Conservation (phyloP, 2,113 vertebrate genomes). For the Microcebus tavaratra region DNA sequence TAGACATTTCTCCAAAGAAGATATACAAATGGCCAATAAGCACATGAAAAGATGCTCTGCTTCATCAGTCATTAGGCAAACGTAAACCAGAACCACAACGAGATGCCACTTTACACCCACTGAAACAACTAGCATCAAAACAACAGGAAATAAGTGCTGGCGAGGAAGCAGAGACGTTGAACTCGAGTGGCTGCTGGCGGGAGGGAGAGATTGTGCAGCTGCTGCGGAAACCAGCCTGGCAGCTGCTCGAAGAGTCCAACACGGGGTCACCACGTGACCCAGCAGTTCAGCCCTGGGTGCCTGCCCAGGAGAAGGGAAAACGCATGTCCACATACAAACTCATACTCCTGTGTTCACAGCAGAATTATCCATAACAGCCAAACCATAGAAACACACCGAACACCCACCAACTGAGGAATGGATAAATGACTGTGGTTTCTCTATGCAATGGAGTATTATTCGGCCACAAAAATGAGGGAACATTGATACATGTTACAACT, state of each 20-base stretch:
- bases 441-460: rapidly evolving
- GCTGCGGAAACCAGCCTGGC: neutral
- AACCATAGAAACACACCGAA: neutral
- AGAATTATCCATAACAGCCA: neutral
- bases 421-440: neutral
- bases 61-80: neutral
- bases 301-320: neutral
- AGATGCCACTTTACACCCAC: neutral
- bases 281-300: neutral
- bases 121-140: neutral
- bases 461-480: neutral
- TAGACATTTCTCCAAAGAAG: neutral
- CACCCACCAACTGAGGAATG: too few relatives aligned
- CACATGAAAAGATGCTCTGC: neutral
- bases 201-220: rapidly evolving
- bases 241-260: neutral
- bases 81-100: neutral
- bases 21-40: neutral
- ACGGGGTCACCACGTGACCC: neutral
- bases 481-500: neutral
- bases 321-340: rapidly evolving
- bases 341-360: rapidly evolving
- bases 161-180: neutral
- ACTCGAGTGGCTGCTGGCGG: rapidly evolving
- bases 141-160: neutral